Evolutionary conservation across 2,113 vertebrate species (phyloP).

Genomic region (Terrapene triunguis): DNA sequence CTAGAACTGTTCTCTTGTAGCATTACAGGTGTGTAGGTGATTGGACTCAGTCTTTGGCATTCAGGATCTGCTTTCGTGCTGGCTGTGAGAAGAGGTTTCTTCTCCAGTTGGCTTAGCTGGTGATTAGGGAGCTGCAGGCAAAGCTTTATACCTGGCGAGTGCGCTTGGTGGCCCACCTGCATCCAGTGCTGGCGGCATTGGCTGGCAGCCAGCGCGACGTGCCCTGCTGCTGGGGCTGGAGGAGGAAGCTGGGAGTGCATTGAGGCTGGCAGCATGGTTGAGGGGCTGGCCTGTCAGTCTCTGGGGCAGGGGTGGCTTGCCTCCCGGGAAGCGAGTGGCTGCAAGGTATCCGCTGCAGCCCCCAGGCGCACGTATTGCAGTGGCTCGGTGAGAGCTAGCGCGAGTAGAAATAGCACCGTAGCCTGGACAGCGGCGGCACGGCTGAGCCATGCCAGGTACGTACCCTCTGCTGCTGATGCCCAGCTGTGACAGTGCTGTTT

Average conservation of each 20-base stretch:
- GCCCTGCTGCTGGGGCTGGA: not conserved
- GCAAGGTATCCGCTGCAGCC: not conserved
- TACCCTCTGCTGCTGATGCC: no score
- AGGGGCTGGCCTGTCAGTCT: not conserved
- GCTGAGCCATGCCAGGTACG: no score
- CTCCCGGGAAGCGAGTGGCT: not conserved
- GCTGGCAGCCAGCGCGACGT: not conserved
- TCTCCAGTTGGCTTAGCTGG: not conserved
- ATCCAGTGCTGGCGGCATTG: not conserved
- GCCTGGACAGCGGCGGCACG: no score
- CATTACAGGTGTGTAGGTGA: not conserved
- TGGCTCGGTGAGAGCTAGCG: no score
- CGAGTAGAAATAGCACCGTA: no score
- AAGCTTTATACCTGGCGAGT: not conserved
- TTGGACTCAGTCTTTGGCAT: not conserved
- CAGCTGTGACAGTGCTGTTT: no score
- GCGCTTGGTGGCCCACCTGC: not conserved
- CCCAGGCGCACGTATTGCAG: no score
- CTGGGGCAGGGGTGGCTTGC: not conserved
- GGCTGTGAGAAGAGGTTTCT: not conserved
- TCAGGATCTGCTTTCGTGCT: not conserved
- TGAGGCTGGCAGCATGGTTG: not conserved
- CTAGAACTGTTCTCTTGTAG: not conserved
- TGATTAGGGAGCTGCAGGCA: not conserved
- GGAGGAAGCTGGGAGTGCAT: not conserved